Percentiles rank a stretch among this genome's conserved stretches.
phyloP scores from a whole-genome alignment of 2,888 invertebrate species.

The Atethmia centrago region DNA sequence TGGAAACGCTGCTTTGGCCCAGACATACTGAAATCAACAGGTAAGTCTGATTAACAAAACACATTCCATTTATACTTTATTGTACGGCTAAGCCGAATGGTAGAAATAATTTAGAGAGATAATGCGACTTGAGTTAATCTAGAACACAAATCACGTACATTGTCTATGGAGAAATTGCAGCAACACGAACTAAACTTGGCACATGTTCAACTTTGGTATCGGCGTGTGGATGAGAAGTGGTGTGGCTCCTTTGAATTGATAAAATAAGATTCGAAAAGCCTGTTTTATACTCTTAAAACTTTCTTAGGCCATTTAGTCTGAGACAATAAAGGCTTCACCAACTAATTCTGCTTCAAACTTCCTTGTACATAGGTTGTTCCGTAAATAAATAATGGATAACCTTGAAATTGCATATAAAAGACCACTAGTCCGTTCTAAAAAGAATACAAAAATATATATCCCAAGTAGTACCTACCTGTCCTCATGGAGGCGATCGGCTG shows the following conservation, averaged over 20 bases:
- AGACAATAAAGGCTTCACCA: not conserved
- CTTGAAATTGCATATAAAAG: too few relatives aligned
- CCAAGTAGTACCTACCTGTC: too few relatives aligned
- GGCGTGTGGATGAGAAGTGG: conserved; percentile 44
- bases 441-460: too few relatives aligned
- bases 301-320: not conserved
- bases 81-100: conserved; percentile 29
- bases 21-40: conserved; percentile 84
- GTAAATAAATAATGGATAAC: too few relatives aligned
- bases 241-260: conserved; percentile 12
- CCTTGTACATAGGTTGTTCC: too few relatives aligned
- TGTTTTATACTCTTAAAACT: not conserved
- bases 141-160: conserved; percentile 55
- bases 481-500: too few relatives aligned
- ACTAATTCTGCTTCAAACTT: not conserved
- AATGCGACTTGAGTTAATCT: conserved; percentile 45
- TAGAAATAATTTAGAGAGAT: conserved; percentile 58
- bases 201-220: conserved; percentile 51
- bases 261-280: not conserved
- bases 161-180: conserved; percentile 54
- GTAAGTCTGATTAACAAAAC: conserved; percentile 68
- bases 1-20: conserved; percentile 84
- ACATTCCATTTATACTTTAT: conserved; percentile 51
- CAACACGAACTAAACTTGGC: conserved; percentile 56
- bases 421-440: too few relatives aligned